These are phyloP conservation scores for Margarornis squamiger DNA, from an alignment of 2,797 vertebrate species.

Conservation along the genomic window DNA sequence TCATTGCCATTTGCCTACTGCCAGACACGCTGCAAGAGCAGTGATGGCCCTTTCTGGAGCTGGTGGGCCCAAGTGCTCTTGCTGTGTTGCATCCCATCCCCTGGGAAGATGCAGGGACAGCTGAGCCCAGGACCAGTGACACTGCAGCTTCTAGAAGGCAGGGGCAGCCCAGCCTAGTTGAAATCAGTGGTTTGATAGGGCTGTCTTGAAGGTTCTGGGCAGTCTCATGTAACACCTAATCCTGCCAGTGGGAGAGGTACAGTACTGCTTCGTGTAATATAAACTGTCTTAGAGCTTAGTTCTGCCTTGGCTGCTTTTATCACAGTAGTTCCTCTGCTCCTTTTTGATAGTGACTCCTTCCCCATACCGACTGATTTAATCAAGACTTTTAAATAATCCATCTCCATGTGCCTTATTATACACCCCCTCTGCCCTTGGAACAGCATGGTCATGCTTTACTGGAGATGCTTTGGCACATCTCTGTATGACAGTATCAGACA, in stretches of 20 bases:
- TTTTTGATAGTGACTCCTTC: background rate
- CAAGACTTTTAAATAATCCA: background rate
- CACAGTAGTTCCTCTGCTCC: background rate
- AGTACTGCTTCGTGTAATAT: background rate
- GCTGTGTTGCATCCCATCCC: background rate
- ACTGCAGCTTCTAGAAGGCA: background rate
- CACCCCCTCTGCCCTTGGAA: background rate
- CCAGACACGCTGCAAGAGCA: accelerated
- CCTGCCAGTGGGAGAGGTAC: background rate
- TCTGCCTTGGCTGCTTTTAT: background rate
- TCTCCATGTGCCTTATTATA: background rate
- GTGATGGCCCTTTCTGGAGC: background rate
- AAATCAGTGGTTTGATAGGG: accelerated
- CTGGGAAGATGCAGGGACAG: background rate
- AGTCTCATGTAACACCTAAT: background rate
- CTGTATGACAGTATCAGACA: background rate
- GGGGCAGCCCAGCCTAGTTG: background rate
- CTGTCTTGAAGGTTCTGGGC: background rate
- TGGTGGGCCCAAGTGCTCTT: background rate
- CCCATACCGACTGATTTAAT: background rate
- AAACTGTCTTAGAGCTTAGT: background rate
- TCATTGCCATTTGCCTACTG: background rate
- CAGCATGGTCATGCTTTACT: background rate
- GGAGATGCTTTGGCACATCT: background rate
- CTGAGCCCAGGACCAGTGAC: background rate